A percentile compares a stretch with the other conserved stretches of the same genome.
phyloP scores from a whole-genome alignment of 2,113 vertebrate species.

The Struthidea cinerea region DNA sequence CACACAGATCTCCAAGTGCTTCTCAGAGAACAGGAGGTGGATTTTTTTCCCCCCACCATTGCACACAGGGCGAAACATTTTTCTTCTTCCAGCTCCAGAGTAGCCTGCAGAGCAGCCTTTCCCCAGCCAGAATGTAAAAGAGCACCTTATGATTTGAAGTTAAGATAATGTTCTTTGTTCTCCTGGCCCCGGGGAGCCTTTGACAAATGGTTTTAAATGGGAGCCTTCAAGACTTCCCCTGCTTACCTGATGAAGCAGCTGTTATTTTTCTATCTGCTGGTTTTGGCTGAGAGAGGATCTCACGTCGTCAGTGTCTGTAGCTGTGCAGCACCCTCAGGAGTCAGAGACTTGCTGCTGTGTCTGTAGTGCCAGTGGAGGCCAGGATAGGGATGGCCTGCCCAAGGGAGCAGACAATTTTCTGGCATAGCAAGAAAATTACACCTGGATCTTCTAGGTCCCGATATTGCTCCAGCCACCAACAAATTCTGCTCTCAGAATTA shows the following conservation, averaged over 20 bases:
- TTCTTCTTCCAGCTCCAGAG: not conserved
- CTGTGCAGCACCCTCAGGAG: not conserved
- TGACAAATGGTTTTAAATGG: not conserved
- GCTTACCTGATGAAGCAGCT: not conserved
- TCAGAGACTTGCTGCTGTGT: not conserved
- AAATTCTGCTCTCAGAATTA: not conserved
- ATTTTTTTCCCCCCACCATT: accelerated
- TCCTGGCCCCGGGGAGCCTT: not conserved
- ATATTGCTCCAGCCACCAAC: not conserved
- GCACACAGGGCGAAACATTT: accelerated
- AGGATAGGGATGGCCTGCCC: not conserved
- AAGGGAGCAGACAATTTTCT: not conserved
- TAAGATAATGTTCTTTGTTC: not conserved
- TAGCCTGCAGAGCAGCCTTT: not conserved
- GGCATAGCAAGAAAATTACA: not conserved
- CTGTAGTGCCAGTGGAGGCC: not conserved
- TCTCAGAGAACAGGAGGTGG: not conserved
- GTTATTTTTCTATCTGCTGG: not conserved
- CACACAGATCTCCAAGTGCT: not conserved
- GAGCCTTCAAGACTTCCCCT: not conserved
- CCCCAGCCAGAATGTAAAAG: not conserved
- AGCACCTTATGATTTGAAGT: not conserved
- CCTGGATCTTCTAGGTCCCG: not conserved
- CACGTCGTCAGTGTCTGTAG: not conserved
- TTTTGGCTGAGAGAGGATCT: not conserved